Percentiles rank a stretch among this genome's conserved stretches.
Conservation (phyloP, 2,797 vertebrate species). For the Cyprinella venusta region DNA sequence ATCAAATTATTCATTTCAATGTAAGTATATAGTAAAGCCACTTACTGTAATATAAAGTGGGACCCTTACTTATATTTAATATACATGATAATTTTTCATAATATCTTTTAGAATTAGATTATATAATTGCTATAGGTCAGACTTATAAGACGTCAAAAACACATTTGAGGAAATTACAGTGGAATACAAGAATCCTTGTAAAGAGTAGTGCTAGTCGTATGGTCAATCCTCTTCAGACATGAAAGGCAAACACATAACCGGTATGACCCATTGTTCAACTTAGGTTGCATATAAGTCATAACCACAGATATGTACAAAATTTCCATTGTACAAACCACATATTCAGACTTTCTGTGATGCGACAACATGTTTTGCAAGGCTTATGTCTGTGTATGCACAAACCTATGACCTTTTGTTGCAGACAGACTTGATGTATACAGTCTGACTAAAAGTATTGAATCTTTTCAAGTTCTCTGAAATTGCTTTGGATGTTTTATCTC, state of each 20-base stretch:
- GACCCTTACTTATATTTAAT: background rate
- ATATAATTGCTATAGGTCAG: no score
- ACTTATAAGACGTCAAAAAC: background rate
- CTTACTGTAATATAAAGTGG: no score
- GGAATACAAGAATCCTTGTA: constrained; percentile 21
- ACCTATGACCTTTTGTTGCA: background rate
- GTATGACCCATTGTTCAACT: background rate
- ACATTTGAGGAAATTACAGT: background rate
- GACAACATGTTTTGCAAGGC: background rate
- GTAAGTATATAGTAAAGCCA: no score
- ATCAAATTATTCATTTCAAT: no score
- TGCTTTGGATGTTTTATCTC: background rate
- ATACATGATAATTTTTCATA: background rate
- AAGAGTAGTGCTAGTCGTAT: constrained; percentile 21
- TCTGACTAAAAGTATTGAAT: background rate
- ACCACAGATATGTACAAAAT: constrained; percentile 26
- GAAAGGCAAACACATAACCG: constrained; percentile 5
- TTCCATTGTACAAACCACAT: constrained; percentile 12
- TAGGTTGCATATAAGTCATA: constrained; percentile 40
- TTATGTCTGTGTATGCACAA: background rate
- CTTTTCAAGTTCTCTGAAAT: background rate
- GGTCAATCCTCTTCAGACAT: constrained; percentile 19
- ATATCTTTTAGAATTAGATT: background rate
- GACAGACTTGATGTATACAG: background rate
- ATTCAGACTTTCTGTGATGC: background rate